A percentile compares a stretch with the other conserved stretches of the same genome.
Evolutionary conservation across 2,888 invertebrate genomes (phyloP).

Genomic region (Acrobasis repandana): DNA sequence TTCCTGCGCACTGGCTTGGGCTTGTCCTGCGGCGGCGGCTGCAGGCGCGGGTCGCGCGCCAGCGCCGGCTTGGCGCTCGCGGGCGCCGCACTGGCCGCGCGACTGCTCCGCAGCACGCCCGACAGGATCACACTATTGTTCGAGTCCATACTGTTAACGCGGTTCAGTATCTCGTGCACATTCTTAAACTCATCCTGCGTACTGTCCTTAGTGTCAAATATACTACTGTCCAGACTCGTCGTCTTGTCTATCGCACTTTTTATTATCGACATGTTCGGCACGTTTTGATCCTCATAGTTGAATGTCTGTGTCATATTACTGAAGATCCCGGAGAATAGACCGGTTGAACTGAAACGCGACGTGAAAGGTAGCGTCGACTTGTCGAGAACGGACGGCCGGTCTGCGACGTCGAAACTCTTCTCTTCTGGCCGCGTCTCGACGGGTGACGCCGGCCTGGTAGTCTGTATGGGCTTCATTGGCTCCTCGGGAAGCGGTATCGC

Average conservation of each 20-base stretch:
- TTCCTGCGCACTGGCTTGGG: constrained; percentile 79
- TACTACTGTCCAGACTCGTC: constrained; percentile 72
- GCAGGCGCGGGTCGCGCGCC: constrained; percentile 68
- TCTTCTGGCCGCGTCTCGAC: constrained; percentile 42
- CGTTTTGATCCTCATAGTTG: constrained; percentile 59
- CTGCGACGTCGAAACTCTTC: constrained; percentile 38
- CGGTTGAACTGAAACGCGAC: constrained; percentile 67
- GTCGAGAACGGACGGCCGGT: constrained; percentile 58
- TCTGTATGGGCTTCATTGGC: constrained; percentile 51
- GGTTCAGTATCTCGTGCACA: constrained; percentile 76
- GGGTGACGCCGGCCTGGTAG: constrained; percentile 39
- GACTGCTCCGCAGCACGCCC: constrained; percentile 64
- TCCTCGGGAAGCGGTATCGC: constrained; percentile 72
- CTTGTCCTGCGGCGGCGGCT: constrained; percentile 74
- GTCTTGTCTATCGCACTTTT: constrained; percentile 80
- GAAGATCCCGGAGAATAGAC: constrained; percentile 74
- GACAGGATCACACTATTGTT: constrained; percentile 77
- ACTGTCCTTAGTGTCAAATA: constrained; percentile 68
- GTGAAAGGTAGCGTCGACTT: constrained; percentile 59
- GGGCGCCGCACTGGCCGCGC: constrained; percentile 46
- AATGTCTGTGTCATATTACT: constrained; percentile 66
- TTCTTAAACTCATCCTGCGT: constrained; percentile 73
- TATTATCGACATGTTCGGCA: constrained; percentile 75
- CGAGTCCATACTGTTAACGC: constrained; percentile 80
- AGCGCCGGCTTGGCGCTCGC: constrained; percentile 50